Base-by-base conservation (phyloP, 30 jellyfish, hydroid and myxozoan genomes). In the Turritopsis dohrnii region DNA sequence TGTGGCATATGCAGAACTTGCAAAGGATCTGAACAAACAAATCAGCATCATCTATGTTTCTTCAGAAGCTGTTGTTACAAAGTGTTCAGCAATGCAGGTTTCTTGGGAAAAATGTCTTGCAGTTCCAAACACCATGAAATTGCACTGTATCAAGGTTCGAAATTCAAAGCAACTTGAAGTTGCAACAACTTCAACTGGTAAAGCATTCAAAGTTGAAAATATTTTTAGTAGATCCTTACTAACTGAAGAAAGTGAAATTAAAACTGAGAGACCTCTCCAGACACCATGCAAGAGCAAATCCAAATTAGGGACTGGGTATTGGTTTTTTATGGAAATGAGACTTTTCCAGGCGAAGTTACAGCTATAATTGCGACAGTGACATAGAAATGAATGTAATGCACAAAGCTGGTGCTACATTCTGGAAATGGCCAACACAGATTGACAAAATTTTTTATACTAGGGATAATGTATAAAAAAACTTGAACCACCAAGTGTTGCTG, bases 1-100 rank as follows among this genome's bases (percentile, higher is more conserved):
- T 72, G 81, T 72, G 24, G 81, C 81, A 72, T 72, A 72, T 72
- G 81, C 81, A 16, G 41, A 72, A 72, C 81, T 72, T 72, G 81
- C 84, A 76, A 76, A 76, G 81, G 84, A 76, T 31, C 84, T 76
- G 84, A 76, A 76, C 84, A 76, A 76, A 76, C 84, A 76, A 76
- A 28, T 76, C 84, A 76, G n/a, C n/a, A n/a, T n/a, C n/a, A n/a
- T n/a, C n/a, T n/a, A n/a, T n/a, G n/a, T n/a, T n/a, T n/a, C n/a
- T n/a, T n/a, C n/a, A n/a, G n/a, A n/a, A n/a, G n/a, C n/a, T n/a
- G n/a, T n/a, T n/a, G n/a, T n/a, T n/a, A n/a, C n/a, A n/a, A n/a
- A n/a, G n/a, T n/a, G n/a, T n/a, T n/a, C n/a, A n/a, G n/a, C n/a
- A n/a, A n/a, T n/a, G n/a, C n/a, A n/a, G n/a, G n/a, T n/a, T n/a